Evolutionary conservation across 2,888 invertebrate species (phyloP), one percentile per base, ranked within the genome.

Genomic region (Nomada goodeniana): DNA sequence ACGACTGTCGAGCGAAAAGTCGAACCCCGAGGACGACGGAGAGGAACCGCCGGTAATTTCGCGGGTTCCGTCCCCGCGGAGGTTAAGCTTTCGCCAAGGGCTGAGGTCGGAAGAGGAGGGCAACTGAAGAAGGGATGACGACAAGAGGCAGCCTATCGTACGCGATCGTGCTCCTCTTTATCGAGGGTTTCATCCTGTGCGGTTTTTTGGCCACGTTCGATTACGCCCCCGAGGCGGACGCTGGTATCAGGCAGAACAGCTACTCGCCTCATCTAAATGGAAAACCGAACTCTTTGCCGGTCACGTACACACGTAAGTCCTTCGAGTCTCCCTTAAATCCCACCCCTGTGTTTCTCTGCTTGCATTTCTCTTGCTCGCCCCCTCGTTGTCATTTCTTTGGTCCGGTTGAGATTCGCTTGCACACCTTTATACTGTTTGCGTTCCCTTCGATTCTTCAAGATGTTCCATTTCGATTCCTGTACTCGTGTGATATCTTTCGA

Each of bases 141-240:
- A 83, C 67, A 63, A 71, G 20, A 26, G 67, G 52, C 67, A 65
- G 64, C 60, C 64, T 65, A 74, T 64, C 60, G 55, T 80, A 89
- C 61, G 91, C 91, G 59, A 91, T 94, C 65, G 83, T 90, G 26
- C 88, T 94, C 57, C 81, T 94, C 57, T 91, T 93, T 79, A 84
- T 94, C 68, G 92, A 95, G 89, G 91, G 93, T 20, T 89, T 93
- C 73, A 87, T 94, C 76, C 82, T 94, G 44, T 91, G 94, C 76
- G 89, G 94, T 61, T 94, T 94, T 88, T 90, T 94, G 63, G 92
- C 90, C 42, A 92, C 93, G 83, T 94, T 94, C 77, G 92, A 92
- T 84, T 95, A 95, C 88, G 93, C 93, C 71, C 88, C 91, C 26
- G 91, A 94, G 77, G 95, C 94, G 23, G 93, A 94, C 83, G 94